phyloP scores from a whole-genome alignment of 2,888 invertebrate genomes.

The Subacronicta megacephala region DNA sequence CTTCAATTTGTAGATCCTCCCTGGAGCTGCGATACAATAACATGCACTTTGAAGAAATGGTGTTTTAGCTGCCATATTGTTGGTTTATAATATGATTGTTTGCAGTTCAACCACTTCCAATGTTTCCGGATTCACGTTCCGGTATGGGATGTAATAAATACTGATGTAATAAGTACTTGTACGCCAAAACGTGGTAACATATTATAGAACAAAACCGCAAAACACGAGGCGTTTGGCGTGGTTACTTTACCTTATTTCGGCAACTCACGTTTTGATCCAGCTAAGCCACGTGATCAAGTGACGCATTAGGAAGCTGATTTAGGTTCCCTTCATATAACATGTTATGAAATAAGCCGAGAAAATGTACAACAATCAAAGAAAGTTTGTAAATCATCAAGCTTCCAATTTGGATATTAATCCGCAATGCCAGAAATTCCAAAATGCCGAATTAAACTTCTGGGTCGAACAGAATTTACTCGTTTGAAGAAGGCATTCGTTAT shows the following conservation, averaged over 20 bases:
- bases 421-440: too few species aligned
- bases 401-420: background rate
- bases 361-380: constrained; percentile 10
- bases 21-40: constrained; percentile 8
- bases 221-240: constrained; percentile 69
- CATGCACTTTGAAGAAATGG: constrained; percentile 15
- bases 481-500: too few species aligned
- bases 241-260: constrained; percentile 66
- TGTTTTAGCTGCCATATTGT: constrained; percentile 19
- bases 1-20: constrained; percentile 21
- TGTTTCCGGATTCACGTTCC: constrained; percentile 46
- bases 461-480: too few species aligned
- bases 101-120: constrained; percentile 30
- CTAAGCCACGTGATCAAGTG: constrained; percentile 63
- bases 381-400: background rate
- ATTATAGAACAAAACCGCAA: constrained; percentile 57
- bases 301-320: constrained; percentile 62
- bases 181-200: constrained; percentile 47
- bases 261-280: constrained; percentile 66
- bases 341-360: constrained; percentile 22
- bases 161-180: constrained; percentile 44
- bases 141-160: background rate
- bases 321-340: constrained; percentile 17
- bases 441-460: too few species aligned
- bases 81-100: constrained; percentile 17